Conservation (phyloP, 1,140 invertebrate genomes). For the Drosophila hydei region DNA sequence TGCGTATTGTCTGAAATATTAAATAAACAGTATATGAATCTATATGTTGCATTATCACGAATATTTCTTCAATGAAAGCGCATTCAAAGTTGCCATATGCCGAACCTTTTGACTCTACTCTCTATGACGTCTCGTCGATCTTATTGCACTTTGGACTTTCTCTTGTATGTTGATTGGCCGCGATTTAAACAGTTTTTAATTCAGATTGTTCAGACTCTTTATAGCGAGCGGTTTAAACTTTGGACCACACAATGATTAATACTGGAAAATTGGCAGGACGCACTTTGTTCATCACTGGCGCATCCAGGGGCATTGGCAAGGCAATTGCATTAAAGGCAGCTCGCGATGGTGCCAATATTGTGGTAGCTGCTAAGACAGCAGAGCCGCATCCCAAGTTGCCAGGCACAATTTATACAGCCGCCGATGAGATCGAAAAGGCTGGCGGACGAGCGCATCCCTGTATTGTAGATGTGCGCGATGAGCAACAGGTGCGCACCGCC, state of each 20-base stretch:
- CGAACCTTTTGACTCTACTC: constrained; percentile 8
- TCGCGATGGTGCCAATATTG: constrained; percentile 97
- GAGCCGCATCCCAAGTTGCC: constrained; percentile 97
- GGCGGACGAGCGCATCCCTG: constrained; percentile 95
- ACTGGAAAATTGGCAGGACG: constrained; percentile 93
- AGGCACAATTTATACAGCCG: constrained; percentile 99
- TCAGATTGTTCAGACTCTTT: constrained; percentile 6
- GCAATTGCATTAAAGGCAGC: constrained; percentile 97
- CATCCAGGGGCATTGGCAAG: constrained; percentile 98
- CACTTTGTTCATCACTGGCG: constrained; percentile 98
- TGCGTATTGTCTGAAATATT: neutral
- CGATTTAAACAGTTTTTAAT: constrained; percentile 34
- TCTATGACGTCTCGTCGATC: constrained; percentile 42
- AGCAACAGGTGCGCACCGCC: constrained; percentile 92
- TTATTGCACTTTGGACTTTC: constrained; percentile 79
- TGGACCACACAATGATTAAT: constrained; percentile 83
- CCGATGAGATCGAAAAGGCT: constrained; percentile 93
- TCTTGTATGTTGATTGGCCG: constrained; percentile 44
- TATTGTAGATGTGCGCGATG: constrained; percentile 96
- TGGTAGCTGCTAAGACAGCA: constrained; percentile 98
- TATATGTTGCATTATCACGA: neutral
- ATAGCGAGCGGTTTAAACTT: constrained; percentile 38
- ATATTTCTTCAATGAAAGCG: neutral
- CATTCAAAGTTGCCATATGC: constrained; percentile 6
- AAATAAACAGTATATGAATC: neutral